These are phyloP conservation scores for Tinamus guttatus DNA, from an alignment of 2,113 vertebrate species.

Conservation along the genomic window DNA sequence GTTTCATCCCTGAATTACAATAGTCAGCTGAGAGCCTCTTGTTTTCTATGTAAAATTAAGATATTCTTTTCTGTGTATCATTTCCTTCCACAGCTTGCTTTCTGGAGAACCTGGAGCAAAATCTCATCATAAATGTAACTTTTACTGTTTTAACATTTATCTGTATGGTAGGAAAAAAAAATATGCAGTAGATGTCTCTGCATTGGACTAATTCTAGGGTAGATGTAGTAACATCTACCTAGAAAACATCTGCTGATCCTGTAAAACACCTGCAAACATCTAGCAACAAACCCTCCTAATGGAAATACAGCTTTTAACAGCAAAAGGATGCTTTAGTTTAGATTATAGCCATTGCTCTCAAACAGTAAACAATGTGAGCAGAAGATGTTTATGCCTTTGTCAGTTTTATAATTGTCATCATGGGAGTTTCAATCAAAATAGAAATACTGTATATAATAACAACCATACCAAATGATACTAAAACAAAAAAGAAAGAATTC, in stretches of 20 bases:
- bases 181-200: background rate
- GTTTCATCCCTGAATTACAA: background rate
- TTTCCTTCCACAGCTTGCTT: background rate
- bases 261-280: background rate
- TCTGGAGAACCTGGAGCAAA: background rate
- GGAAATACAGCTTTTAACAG: background rate
- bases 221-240: background rate
- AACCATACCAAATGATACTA: background rate
- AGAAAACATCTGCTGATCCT: background rate
- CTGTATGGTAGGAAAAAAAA: background rate
- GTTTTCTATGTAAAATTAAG: background rate
- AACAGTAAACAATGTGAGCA: background rate
- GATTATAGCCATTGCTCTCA: background rate
- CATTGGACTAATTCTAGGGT: background rate
- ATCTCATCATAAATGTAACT: background rate
- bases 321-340: background rate
- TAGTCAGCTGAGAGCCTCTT: background rate
- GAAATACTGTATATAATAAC: background rate
- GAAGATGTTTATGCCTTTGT: background rate
- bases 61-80: background rate
- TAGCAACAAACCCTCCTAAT: background rate
- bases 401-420: background rate
- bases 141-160: background rate
- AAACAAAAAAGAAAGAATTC: background rate
- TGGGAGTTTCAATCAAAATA: background rate